Evolutionary conservation across 2,888 invertebrate genomes (phyloP).

Genomic region (Adelognathus sp.): DNA sequence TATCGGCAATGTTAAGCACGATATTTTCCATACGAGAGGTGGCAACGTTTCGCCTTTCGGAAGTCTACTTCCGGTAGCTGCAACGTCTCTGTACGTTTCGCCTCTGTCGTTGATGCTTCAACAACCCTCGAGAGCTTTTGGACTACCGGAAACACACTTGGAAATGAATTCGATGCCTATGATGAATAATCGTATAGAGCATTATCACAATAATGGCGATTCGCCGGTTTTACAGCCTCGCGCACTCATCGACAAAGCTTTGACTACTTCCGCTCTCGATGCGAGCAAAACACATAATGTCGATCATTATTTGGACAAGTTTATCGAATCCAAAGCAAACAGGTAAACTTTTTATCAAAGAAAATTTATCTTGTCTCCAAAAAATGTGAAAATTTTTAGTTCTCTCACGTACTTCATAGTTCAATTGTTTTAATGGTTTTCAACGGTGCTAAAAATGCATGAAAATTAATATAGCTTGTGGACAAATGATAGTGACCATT

Average conservation of each 20-base stretch:
- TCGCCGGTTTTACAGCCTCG: background rate
- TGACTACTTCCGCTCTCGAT: background rate
- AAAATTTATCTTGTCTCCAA: no score
- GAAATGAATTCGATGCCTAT: background rate
- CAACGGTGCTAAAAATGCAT: no score
- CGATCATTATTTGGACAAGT: slow-evolving; percentile 1
- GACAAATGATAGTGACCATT: no score
- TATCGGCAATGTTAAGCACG: background rate
- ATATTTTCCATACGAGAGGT: background rate
- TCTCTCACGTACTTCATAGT: no score
- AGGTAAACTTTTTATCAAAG: background rate
- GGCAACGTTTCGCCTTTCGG: background rate
- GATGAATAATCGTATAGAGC: background rate
- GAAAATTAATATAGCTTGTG: no score
- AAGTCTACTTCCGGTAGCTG: background rate
- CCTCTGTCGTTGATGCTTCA: background rate
- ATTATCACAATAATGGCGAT: background rate
- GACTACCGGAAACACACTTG: background rate
- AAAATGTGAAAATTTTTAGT: background rate
- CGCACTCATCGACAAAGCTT: background rate
- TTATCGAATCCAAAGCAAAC: background rate
- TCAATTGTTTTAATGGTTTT: no score
- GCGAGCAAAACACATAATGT: background rate
- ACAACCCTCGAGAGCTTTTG: background rate
- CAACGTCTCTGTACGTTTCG: background rate